Evolutionary conservation across 1,140 invertebrate species (phyloP).

Genomic region (Pachypsylla venusta): DNA sequence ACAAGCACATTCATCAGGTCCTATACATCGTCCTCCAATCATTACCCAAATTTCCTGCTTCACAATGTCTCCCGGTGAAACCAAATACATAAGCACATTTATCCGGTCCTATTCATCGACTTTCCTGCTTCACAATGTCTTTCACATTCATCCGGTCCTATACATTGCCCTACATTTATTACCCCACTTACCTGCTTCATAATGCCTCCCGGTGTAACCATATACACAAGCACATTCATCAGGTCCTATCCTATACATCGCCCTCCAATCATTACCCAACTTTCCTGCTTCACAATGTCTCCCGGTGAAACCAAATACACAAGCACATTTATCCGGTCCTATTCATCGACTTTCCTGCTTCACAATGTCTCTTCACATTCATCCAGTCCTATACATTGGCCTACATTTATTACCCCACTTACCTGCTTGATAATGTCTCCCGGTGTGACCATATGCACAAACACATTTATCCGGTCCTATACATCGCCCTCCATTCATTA

Average conservation of each 20-base stretch:
- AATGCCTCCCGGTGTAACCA: slow-evolving; percentile 64
- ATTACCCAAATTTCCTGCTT: slow-evolving; percentile 61
- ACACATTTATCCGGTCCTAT: no score
- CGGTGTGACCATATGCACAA: no score
- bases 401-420: no score
- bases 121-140: no score
- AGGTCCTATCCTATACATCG: slow-evolving; percentile 67
- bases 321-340: slow-evolving; percentile 68
- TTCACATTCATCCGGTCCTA: no score
- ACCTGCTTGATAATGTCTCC: no score
- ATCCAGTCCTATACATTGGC: no score
- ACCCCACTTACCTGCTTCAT: slow-evolving; percentile 63
- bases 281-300: slow-evolving; percentile 62
- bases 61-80: slow-evolving; percentile 63
- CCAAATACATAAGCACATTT: slow-evolving; percentile 74
- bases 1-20: slow-evolving; percentile 69
- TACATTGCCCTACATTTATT: no score
- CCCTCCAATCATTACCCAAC: slow-evolving; percentile 69
- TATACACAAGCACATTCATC: slow-evolving; percentile 74
- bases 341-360: slow-evolving; percentile 74
- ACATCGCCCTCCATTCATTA: no score
- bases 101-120: slow-evolving; percentile 68
- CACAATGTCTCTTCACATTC: no score
- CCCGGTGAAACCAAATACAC: slow-evolving; percentile 70
- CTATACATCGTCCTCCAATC: slow-evolving; percentile 72